Evolutionary conservation across 2,888 invertebrate genomes (phyloP), one percentile per base, ranked within the genome.

Genomic region (Drosophila mimica): DNA sequence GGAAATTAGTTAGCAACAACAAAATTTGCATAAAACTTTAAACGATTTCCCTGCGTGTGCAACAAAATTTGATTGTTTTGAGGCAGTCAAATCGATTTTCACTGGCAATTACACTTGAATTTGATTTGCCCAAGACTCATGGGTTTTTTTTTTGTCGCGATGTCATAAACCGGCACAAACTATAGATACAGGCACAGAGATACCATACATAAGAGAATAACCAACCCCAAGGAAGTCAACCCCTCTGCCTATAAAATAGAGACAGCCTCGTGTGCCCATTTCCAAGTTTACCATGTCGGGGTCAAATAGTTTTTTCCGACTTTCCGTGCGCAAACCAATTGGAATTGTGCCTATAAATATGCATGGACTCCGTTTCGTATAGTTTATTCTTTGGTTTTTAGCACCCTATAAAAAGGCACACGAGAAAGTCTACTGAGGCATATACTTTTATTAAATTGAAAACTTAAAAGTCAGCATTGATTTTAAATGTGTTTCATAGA

Each of bases 241-340:
- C 20, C n/a, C 30, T 5, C 34, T 36, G 63, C 76, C 34, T 56
- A 49, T 56, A 36, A 62, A 31, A 34, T 33, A 40, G 59, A 83
- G 77, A 85, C 79, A 82, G 71, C 74, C 82, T 76, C 80, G 83
- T 83, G 86, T 79, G 64, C 86, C 71, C 81, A 77, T 76, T 84
- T 82, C 77, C 87, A 89, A 89, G 89, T 89, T 89, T 82, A 89
- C 79, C 82, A 82, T 90, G 89, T 88, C 90, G 89, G 87, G 89
- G 90, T 85, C 89, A 83, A 80, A 89, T 77, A 72, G 75, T 72
- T 76, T 72, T 75, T 68, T 75, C 64, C 83, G 76, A 80, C 76
- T 76, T 84, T 80, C 89, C 89, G 85, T 87, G 82, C 76, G 71
- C 76, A 74, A 76, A 76, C 75, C 79, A 84, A 85, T 84, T 83